A percentile compares a stretch with the other conserved stretches of the same genome.
These are phyloP conservation scores for Andrena dorsata DNA, from an alignment of 2,888 invertebrate species.

Conservation along the genomic window DNA sequence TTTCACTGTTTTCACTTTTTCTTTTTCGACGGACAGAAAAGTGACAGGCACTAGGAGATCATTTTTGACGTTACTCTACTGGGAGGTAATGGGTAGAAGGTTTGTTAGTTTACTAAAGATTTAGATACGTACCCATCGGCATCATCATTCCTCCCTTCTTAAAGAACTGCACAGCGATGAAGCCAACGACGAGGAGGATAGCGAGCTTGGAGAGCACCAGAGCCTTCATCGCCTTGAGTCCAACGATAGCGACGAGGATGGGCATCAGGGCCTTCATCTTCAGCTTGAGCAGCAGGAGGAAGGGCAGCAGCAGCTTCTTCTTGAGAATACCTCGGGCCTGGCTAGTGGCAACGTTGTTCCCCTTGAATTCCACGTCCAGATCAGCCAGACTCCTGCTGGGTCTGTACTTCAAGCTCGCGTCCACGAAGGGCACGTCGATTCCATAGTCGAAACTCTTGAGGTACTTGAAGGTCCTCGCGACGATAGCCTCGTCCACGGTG, in stretches of 20 bases:
- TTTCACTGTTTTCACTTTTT: slow-evolving; percentile 6
- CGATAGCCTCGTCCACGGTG: slow-evolving; percentile 89
- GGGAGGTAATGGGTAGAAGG: not conserved
- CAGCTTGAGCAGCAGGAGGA: slow-evolving; percentile 92
- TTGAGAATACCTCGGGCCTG: slow-evolving; percentile 91
- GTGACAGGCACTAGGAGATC: no score
- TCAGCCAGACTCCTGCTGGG: slow-evolving; percentile 83
- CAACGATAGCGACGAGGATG: slow-evolving; percentile 91
- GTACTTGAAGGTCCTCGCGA: slow-evolving; percentile 90
- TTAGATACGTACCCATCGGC: slow-evolving; percentile 79
- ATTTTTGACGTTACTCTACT: not conserved
- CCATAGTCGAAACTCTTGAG: slow-evolving; percentile 91
- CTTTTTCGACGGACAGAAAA: not conserved
- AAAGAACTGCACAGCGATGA: slow-evolving; percentile 91
- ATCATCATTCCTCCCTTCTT: slow-evolving; percentile 90
- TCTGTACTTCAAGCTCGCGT: slow-evolving; percentile 80
- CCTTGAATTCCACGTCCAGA: slow-evolving; percentile 83
- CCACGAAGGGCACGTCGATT: slow-evolving; percentile 88
- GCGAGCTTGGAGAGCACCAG: slow-evolving; percentile 94
- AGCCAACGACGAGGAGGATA: slow-evolving; percentile 92
- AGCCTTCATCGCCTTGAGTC: slow-evolving; percentile 93
- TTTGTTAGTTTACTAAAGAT: no score
- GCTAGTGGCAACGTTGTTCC: slow-evolving; percentile 77
- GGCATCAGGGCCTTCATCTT: slow-evolving; percentile 95
- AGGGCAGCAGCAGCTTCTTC: slow-evolving; percentile 93